Evolutionary conservation across 2,888 invertebrate species (phyloP), one percentile per base, ranked within the genome.

Genomic region (Amphipyra berbera): DNA sequence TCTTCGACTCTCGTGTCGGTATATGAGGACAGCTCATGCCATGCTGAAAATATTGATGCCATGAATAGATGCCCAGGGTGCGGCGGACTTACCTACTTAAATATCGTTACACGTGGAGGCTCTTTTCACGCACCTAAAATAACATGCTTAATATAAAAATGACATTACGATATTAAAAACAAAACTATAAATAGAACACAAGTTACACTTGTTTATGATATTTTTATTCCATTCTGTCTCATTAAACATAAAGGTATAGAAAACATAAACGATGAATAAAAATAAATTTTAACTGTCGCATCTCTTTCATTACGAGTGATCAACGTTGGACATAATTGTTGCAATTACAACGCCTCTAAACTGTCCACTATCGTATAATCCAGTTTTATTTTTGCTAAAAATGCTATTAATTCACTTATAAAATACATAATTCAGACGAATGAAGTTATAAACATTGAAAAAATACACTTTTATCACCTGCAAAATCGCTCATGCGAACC

Each of bases 301-400:
- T 53, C 35, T 42, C 9, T 48, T 50, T 65, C 35, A 70, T 55
- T 65, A 59, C 14, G 35, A 60, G 21, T 27, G 37, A 60, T 54
- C 50, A 45, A 12, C 41, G 21, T 65, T 45, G 13, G 55, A 56
- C 52, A 45, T 71, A 66, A 60, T 61, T 46, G 9, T 42, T 15
- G 44, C 47, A 61, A 58, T 66, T 71, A 71, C 52, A 47, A 52
- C 40, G 47, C 66, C 44, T 45, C 52, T 56, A 37, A 56, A 50
- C 54, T 64, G 49, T 40, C 21, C 15, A 35, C 42, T 46, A 54
- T 63, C 30, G 30, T 13, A 40, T 42, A 35, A 33, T 56, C 9
- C 33, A 48, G 15, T 69, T 60, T 53, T 40, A 61, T 71, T 61
- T 60, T 55, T 15, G 15, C 45, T 50, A 10, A 44, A 56, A 56